These are phyloP conservation scores for Myiotriccus ornatus DNA, from an alignment of 2,797 vertebrate species.

Conservation along the genomic window DNA sequence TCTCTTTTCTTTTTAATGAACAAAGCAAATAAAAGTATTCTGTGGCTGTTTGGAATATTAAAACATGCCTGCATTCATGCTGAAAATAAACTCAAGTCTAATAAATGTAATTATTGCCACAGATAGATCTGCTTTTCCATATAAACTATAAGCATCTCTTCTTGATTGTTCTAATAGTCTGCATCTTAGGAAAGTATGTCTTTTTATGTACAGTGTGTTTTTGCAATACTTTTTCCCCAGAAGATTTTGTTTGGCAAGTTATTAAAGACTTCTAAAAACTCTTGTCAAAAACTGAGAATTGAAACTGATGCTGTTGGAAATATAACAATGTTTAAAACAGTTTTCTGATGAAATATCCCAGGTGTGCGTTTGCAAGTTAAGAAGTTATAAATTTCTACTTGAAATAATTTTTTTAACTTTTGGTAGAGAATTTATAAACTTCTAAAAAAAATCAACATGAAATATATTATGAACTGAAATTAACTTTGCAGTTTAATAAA, in stretches of 20 bases:
- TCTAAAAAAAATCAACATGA: background rate
- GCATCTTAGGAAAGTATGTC: background rate
- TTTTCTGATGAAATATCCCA: background rate
- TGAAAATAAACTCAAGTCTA: constrained; percentile 27
- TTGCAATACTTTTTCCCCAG: background rate
- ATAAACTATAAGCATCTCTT: background rate
- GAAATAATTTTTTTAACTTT: background rate
- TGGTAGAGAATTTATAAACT: background rate
- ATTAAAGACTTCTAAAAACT: background rate
- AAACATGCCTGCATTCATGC: background rate
- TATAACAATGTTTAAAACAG: background rate
- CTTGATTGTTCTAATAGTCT: background rate
- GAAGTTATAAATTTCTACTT: background rate
- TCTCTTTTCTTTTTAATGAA: constrained; percentile 32
- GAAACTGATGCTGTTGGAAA: background rate
- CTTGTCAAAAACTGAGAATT: background rate
- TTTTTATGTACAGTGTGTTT: background rate
- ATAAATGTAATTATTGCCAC: background rate
- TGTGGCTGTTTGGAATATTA: constrained; percentile 8
- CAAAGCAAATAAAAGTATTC: constrained; percentile 44
- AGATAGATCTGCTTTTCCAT: background rate
- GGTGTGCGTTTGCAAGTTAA: background rate
- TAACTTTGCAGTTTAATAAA: background rate
- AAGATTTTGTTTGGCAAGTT: background rate
- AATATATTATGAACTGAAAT: background rate